Conservation (phyloP, 1,140 invertebrate genomes). For the Drosophila ambigua region DNA sequence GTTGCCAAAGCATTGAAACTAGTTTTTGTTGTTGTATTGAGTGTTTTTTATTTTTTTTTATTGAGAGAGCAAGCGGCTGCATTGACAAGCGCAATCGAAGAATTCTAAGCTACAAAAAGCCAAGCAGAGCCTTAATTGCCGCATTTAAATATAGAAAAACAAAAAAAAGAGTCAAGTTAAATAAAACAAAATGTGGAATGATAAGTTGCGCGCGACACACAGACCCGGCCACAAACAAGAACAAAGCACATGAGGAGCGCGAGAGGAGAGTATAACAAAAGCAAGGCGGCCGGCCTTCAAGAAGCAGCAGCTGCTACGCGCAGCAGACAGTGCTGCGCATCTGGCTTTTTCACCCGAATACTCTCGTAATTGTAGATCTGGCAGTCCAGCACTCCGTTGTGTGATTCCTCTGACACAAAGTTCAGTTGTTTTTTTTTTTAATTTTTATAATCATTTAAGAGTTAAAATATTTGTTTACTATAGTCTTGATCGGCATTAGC, state of each 20-base stretch:
- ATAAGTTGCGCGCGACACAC: conserved; percentile 30
- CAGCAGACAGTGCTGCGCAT: conserved; percentile 1
- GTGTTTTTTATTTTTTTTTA: no score
- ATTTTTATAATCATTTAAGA: no score
- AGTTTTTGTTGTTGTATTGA: conserved; percentile 38
- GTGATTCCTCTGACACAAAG: no score
- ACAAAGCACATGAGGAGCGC: conserved; percentile 1
- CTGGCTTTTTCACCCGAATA: no score
- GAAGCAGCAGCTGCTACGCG: conserved; percentile 1
- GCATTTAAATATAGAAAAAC: conserved; percentile 33
- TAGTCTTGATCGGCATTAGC: no score
- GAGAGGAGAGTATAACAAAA: conserved; percentile 13
- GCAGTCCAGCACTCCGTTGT: no score
- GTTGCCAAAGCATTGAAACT: conserved; percentile 44
- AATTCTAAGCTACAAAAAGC: conserved; percentile 7
- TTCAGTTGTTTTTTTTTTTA: no score
- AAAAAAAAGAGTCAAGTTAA: conserved; percentile 49
- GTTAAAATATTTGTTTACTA: no score
- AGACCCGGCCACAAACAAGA: not conserved
- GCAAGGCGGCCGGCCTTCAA: not conserved
- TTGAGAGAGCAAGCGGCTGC: not conserved
- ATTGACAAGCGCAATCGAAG: conserved; percentile 20
- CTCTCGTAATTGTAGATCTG: no score
- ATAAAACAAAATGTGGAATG: conserved; percentile 16
- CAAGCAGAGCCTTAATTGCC: conserved; percentile 27